These are phyloP conservation scores for Eudiplozoon nipponicum DNA, from an alignment of 2,888 invertebrate genomes.

Conservation along the genomic window DNA sequence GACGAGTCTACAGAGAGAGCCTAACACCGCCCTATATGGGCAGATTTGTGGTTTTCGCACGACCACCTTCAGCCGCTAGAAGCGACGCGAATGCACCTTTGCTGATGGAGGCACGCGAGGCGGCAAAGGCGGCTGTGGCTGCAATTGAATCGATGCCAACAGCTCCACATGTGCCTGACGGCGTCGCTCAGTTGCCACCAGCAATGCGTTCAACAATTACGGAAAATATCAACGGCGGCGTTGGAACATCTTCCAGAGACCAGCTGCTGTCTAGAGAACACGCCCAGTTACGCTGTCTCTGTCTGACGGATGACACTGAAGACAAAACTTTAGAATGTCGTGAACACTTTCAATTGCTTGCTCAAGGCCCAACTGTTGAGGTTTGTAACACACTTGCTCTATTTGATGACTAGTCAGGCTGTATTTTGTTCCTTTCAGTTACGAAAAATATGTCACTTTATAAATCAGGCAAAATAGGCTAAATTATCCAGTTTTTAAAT, in stretches of 20 bases:
- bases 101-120: background rate
- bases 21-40: slow-evolving; percentile 98
- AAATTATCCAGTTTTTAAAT: too few species aligned
- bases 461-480: too few species aligned
- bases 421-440: too few species aligned
- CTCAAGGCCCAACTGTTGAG: slow-evolving; percentile 17
- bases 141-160: too few species aligned
- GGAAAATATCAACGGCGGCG: too few species aligned
- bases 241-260: too few species aligned
- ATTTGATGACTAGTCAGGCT: too few species aligned
- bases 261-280: slow-evolving; percentile 42
- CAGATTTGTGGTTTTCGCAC: slow-evolving; percentile 87
- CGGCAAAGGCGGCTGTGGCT: too few species aligned
- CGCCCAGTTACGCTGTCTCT: slow-evolving; percentile 50
- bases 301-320: slow-evolving; percentile 95
- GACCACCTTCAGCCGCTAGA: slow-evolving; percentile 45
- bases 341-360: slow-evolving; percentile 8
- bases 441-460: too few species aligned
- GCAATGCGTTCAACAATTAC: too few species aligned
- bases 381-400: background rate
- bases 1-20: slow-evolving; percentile 81
- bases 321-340: slow-evolving; percentile 43
- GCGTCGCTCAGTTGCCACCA: too few species aligned
- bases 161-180: too few species aligned
- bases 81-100: background rate